phyloP scores from a whole-genome alignment of 2,797 vertebrate species.

The Loriculus beryllinus region DNA sequence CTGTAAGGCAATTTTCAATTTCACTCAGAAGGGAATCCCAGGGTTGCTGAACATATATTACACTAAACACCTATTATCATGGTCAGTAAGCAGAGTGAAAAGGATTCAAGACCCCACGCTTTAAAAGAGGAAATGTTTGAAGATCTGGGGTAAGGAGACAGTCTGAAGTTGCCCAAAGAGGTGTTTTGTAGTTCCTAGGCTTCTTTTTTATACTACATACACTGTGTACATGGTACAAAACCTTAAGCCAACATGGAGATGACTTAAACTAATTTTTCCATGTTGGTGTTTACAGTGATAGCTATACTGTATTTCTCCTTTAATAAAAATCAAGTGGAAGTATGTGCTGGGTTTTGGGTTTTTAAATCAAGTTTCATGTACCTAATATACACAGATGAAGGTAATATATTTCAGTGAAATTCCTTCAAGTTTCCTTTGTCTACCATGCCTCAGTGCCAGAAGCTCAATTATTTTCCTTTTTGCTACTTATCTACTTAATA shows the following conservation, averaged over 20 bases:
- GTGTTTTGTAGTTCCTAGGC: background rate
- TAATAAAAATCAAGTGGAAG: background rate
- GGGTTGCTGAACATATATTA: background rate
- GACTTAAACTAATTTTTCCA: background rate
- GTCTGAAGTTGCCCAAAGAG: background rate
- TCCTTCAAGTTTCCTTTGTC: background rate
- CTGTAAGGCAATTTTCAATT: background rate
- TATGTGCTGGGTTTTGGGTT: background rate
- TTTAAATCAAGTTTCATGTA: background rate
- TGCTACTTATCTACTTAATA: conserved; percentile 24
- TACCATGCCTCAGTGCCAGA: background rate
- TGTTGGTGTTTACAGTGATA: background rate
- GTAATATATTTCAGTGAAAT: background rate
- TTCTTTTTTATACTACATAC: fast-evolving
- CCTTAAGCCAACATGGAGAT: background rate
- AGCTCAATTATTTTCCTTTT: conserved; percentile 20
- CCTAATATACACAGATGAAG: background rate
- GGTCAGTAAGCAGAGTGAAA: background rate
- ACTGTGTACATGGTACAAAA: fast-evolving
- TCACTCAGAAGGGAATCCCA: background rate
- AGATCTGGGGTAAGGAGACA: background rate
- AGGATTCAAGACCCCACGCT: background rate
- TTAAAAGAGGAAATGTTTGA: background rate
- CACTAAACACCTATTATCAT: background rate
- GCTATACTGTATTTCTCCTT: background rate